Evolutionary conservation across 2,888 invertebrate genomes (phyloP), one percentile per base, ranked within the genome.

Genomic region (Agonopterix arenella): DNA sequence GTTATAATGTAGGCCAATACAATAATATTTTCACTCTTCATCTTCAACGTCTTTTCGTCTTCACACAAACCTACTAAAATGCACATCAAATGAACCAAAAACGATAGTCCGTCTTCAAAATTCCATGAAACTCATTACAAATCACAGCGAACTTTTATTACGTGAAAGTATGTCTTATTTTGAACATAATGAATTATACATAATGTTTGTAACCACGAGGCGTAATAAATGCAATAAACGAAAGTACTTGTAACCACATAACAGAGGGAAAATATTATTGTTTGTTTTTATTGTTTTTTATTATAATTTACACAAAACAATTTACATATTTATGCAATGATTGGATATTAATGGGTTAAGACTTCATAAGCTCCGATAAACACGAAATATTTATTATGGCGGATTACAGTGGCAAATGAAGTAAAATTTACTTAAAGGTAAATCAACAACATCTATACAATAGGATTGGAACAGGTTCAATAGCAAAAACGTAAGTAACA

Each of bases 151-250:
- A 45, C 45, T 36, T 36, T n/a, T 28, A 45, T 11, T 45, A 45
- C 11, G 45, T 45, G 45, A 45, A 45, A 45, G 45, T 18, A 45
- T 45, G 11, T 36, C 5, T 45, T 28, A 13, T 45, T 45, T 28
- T 11, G 36, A 36, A 45, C 43, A 37, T 38, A 38, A 62, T 66
- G 68, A 70, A 73, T 71, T 62, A 68, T 66, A 59, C 61, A 67
- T 57, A 50, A 53, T 51, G 53, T 51, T 48, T 53, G 61, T 60
- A 64, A 64, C 62, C 59, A 60, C 61, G 57, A 60, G 57, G 57
- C 61, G 60, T 55, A 64, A 60, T 68, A 64, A 73, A 65, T 65
- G 73, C 68, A 66, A 62, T 67, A 62, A 70, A 72, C 66, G 69
- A 75, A 72, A 73, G 70, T 67, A 60, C 61, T 45, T 45, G 28